Evolutionary conservation across 2,113 vertebrate species (phyloP).

Genomic region (Tachuris rubrigastra): DNA sequence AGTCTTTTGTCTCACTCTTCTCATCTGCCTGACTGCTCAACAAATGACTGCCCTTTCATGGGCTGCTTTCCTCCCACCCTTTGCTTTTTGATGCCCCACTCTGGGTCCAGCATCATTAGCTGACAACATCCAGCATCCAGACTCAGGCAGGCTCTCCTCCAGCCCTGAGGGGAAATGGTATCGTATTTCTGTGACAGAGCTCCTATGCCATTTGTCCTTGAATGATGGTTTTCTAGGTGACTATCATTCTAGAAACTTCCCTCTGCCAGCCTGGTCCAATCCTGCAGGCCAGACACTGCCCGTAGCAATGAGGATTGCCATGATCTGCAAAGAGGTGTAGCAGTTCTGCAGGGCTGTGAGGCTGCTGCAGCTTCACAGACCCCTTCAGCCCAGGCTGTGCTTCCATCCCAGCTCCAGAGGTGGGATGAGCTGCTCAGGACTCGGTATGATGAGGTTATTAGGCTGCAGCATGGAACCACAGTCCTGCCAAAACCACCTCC

Average conservation of each 20-base stretch:
- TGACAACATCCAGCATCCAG: neutral
- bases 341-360: neutral
- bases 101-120: neutral
- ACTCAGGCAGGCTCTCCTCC: neutral
- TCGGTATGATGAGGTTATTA: neutral
- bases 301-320: neutral
- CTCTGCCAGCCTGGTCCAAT: neutral
- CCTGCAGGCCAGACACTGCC: neutral
- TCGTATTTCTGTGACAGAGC: neutral
- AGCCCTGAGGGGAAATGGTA: neutral
- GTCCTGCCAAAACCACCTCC: neutral
- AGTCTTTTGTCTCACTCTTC: neutral
- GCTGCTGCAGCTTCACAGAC: neutral
- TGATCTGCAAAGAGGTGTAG: no score
- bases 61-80: neutral
- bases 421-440: neutral
- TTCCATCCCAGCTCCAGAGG: neutral
- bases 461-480: neutral
- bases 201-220: neutral
- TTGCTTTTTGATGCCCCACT: neutral
- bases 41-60: neutral
- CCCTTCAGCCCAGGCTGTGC: neutral
- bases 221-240: neutral
- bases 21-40: neutral
- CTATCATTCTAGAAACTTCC: neutral